Evolutionary conservation across 2,888 invertebrate species (phyloP), one percentile per base, ranked within the genome.

Genomic region (Thelaira solivaga): DNA sequence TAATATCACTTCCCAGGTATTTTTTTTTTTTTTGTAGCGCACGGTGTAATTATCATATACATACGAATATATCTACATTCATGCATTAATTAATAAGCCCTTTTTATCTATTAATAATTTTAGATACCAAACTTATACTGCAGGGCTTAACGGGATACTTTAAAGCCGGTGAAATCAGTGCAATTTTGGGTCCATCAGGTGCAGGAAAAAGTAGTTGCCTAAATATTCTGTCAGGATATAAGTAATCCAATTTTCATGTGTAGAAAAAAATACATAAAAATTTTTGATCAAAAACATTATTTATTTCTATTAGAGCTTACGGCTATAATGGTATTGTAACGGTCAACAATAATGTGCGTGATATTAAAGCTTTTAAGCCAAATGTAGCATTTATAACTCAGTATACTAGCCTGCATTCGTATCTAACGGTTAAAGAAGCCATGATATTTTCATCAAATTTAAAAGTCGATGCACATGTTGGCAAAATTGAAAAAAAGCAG

Each of bases 371-470:
- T 69, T 94, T 96, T 82, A 91, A 94, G 45, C 92, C 93, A 83
- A 92, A 94, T 79, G 93, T 95, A 2, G 96, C 96, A 82, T 97
- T 97, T 89, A 97, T 98, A 80, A 95, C 96, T 90, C 98, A 98
- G 88, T 93, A 96, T 83, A 94, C 95, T 83, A 91, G 92, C 84
- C 90, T 97, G 18, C 94, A 97, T 84, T 93, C 95, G 0, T 91
- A 95, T 86, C 91, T 98, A 34, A 95, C 96, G 2, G 94, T 97
- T 4, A 90, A 92, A 62, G 98, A 98, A 89, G 93, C 96, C 8
- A 95, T 98, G 92, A 90, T 91, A 82, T 93, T 96, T 75, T 96
- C 97, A 0, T 96, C 96, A 0, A 94, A 96, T 86, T 92, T 98
- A 6, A 97, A 97, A 90, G 91, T 97, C 71, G 93, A 93, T 10